A percentile compares a stretch with the other conserved stretches of the same genome.
phyloP scores from a whole-genome alignment of 1,140 invertebrate species.

The Eulimnadia texana region DNA sequence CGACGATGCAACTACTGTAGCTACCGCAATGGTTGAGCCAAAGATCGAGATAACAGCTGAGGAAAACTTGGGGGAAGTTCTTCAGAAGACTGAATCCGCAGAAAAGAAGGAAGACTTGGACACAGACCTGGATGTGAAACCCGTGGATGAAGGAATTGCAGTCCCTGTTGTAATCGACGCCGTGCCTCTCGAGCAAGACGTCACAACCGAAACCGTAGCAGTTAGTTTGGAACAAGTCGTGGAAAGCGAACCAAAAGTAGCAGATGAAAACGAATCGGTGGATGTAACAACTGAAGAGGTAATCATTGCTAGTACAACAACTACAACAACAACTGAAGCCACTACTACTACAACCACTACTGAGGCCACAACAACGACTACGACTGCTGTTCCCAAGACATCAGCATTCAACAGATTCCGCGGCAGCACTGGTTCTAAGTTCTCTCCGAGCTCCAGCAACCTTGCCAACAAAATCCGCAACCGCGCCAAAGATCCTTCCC shows the following conservation, averaged over 20 bases:
- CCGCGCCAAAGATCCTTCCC: not conserved
- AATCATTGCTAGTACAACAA: not conserved
- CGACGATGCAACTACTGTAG: no score
- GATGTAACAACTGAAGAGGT: not conserved
- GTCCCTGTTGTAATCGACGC: no score
- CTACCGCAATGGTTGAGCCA: no score
- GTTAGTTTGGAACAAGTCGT: no score
- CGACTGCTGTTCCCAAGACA: not conserved
- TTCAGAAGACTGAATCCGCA: no score
- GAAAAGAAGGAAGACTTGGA: no score
- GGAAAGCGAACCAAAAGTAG: not conserved
- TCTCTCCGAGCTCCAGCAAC: not conserved
- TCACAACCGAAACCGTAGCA: not conserved
- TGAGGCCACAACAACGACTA: not conserved
- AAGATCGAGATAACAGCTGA: no score
- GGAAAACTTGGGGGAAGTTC: no score
- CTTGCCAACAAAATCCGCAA: not conserved
- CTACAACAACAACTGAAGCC: not conserved
- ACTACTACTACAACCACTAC: conserved; percentile 3
- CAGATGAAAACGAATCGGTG: not conserved
- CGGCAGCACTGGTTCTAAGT: not conserved
- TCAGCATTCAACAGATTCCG: not conserved
- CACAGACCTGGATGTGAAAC: no score
- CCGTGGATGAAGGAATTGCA: no score
- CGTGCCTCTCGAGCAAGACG: not conserved